These are phyloP conservation scores for Elysia crispata DNA, from an alignment of 2,888 invertebrate genomes.

Conservation along the genomic window DNA sequence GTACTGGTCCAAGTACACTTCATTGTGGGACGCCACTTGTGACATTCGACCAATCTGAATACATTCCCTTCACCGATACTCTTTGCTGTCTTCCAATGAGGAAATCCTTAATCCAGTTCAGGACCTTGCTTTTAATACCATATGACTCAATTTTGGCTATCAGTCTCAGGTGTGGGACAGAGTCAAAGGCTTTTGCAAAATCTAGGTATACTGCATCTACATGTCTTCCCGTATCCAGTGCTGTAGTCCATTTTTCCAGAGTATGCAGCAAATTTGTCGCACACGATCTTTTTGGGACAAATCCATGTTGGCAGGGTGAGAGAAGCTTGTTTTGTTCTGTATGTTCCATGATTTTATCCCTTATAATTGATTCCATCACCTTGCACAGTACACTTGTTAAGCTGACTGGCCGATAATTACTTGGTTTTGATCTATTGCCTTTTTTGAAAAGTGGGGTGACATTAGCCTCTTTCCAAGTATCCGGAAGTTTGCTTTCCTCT, in stretches of 20 bases:
- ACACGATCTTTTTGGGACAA: slow-evolving; percentile 25
- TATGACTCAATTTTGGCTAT: slow-evolving; percentile 23
- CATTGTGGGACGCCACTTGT: no score
- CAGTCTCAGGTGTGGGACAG: slow-evolving; percentile 36
- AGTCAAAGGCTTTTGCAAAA: slow-evolving; percentile 33
- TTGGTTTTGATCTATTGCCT: background rate
- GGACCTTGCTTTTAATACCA: slow-evolving; percentile 3
- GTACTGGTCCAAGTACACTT: slow-evolving; percentile 48
- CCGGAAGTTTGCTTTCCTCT: slow-evolving; percentile 11
- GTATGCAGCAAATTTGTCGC: slow-evolving; percentile 21
- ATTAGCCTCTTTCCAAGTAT: slow-evolving; percentile 12
- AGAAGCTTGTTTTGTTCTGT: slow-evolving; percentile 26
- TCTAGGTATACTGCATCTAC: slow-evolving; percentile 32
- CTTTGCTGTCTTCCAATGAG: slow-evolving; percentile 15
- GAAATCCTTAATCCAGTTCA: slow-evolving; percentile 21
- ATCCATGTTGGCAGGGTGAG: slow-evolving; percentile 21
- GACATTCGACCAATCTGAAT: no score
- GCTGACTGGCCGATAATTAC: slow-evolving; percentile 32
- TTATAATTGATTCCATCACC: slow-evolving; percentile 39
- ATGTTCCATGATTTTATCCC: slow-evolving; percentile 22
- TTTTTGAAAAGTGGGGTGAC: slow-evolving; percentile 38
- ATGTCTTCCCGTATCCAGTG: slow-evolving; percentile 14
- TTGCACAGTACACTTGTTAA: slow-evolving; percentile 36
- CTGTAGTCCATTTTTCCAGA: slow-evolving; percentile 22
- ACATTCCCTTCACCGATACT: slow-evolving; percentile 2